These are phyloP conservation scores for Acleris laterana DNA, from an alignment of 2,888 invertebrate genomes.

Conservation along the genomic window DNA sequence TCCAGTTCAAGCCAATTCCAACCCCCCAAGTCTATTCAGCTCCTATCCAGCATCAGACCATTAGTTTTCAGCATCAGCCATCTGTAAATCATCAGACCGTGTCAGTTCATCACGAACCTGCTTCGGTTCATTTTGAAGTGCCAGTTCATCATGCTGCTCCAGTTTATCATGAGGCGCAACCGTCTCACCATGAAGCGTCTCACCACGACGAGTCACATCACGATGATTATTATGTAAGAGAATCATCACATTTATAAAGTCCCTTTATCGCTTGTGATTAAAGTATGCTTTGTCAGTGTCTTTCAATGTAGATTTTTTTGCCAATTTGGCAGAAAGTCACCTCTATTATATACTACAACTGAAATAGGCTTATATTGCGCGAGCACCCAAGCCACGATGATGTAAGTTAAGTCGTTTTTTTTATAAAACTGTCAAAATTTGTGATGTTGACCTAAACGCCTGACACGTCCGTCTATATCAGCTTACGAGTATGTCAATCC, in stretches of 20 bases:
- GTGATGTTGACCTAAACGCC: too few species aligned
- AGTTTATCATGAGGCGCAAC: conserved; percentile 35
- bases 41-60: conserved; percentile 6
- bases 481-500: too few species aligned
- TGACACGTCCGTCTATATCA: too few species aligned
- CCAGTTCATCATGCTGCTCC: conserved; percentile 37
- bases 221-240: conserved; percentile 62
- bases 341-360: too few species aligned
- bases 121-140: conserved; percentile 28
- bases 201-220: conserved; percentile 46
- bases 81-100: conserved; percentile 16
- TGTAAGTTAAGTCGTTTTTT: too few species aligned
- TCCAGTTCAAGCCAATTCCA: conserved; percentile 10
- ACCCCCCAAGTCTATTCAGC: not conserved
- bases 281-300: too few species aligned
- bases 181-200: conserved; percentile 42
- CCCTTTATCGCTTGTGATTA: too few species aligned
- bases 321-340: too few species aligned
- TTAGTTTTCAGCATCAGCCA: conserved; percentile 9
- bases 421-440: too few species aligned
- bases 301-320: too few species aligned
- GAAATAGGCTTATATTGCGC: too few species aligned
- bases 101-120: conserved; percentile 29
- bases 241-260: not conserved
- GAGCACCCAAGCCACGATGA: too few species aligned